phyloP scores from a whole-genome alignment of 1,140 invertebrate species.

The Eumaeus atala region DNA sequence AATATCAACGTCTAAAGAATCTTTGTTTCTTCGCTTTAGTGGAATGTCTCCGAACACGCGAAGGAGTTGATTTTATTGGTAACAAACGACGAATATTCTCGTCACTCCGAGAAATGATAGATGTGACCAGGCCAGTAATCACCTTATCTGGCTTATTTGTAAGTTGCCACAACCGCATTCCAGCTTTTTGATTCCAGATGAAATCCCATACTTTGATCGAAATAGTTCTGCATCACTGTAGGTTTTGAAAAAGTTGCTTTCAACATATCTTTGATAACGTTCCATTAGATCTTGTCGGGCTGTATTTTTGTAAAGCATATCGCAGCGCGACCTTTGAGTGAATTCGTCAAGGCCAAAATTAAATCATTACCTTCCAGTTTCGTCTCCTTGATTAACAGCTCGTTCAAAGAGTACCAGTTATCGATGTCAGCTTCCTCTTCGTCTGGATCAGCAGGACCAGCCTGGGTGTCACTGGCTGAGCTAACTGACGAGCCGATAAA shows the following conservation, averaged over 20 bases:
- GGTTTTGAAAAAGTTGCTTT: constrained; percentile 27
- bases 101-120: constrained; percentile 23
- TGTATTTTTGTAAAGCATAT: constrained; percentile 22
- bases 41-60: constrained; percentile 20
- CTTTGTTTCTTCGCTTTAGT: constrained; percentile 9
- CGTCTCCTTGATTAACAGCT: constrained; percentile 19
- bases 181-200: constrained; percentile 20
- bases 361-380: constrained; percentile 22
- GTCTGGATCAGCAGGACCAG: constrained; percentile 16
- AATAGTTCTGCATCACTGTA: constrained; percentile 30
- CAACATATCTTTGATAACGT: constrained; percentile 22
- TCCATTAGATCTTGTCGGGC: constrained; percentile 19
- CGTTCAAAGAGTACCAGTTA: constrained; percentile 22
- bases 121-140: constrained; percentile 25
- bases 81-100: constrained; percentile 16
- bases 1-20: no score
- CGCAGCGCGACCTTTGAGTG: constrained; percentile 26
- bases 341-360: constrained; percentile 21
- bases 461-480: constrained; percentile 6
- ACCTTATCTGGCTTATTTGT: no score
- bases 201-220: constrained; percentile 29
- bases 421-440: constrained; percentile 18
- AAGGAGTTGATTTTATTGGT: constrained; percentile 22
- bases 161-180: constrained; percentile 24
- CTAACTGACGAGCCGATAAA: no score